Conservation (phyloP, 2,888 invertebrate species). For the Meliscaeva auricollis region DNA sequence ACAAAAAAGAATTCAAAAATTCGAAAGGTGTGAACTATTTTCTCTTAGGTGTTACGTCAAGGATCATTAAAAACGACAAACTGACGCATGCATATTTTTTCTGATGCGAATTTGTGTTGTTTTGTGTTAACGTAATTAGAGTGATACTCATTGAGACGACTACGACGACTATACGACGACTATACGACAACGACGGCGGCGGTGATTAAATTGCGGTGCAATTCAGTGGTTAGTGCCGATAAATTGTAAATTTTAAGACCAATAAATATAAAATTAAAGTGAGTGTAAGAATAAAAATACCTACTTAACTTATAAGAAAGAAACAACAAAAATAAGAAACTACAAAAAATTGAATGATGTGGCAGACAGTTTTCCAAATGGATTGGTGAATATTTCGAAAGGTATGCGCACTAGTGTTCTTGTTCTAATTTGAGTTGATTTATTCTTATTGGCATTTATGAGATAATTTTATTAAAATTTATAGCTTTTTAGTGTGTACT, state of each 20-base stretch:
- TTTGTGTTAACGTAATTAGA: constrained; percentile 53
- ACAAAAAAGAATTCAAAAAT: constrained; percentile 9
- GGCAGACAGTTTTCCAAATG: constrained; percentile 31
- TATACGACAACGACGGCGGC: neutral
- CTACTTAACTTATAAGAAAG: neutral
- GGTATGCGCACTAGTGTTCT: constrained; percentile 34
- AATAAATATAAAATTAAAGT: constrained; percentile 52
- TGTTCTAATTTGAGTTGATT: neutral
- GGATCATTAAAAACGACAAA: constrained; percentile 19
- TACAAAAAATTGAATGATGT: constrained; percentile 23
- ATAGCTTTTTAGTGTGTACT: neutral
- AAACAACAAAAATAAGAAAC: constrained; percentile 2
- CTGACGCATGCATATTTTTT: neutral
- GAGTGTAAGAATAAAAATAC: constrained; percentile 8
- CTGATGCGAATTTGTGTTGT: constrained; percentile 2
- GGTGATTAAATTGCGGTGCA: constrained; percentile 59
- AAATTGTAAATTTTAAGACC: constrained; percentile 70
- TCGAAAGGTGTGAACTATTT: constrained; percentile 51
- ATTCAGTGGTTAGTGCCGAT: constrained; percentile 70
- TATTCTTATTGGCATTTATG: neutral
- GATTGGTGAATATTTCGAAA: constrained; percentile 48
- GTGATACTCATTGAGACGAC: constrained; percentile 44
- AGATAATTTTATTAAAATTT: neutral
- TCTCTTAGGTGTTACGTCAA: constrained; percentile 29
- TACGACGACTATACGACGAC: neutral